Percentiles rank a stretch among this genome's conserved stretches.
These are phyloP conservation scores for Morpho achilles DNA, from an alignment of 2,888 invertebrate genomes.

Conservation along the genomic window DNA sequence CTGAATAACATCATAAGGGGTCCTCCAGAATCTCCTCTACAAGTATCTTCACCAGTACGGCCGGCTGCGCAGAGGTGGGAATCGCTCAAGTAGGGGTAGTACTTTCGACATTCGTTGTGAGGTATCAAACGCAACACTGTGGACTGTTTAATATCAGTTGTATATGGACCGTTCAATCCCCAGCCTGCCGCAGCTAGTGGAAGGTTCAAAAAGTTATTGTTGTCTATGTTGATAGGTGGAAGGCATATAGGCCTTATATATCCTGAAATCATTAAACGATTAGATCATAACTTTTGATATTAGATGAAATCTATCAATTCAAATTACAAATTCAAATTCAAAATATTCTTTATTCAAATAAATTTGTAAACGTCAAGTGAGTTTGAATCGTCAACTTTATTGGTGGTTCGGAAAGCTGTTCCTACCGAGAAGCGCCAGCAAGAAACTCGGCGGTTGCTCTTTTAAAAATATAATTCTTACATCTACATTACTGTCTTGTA, in stretches of 20 bases:
- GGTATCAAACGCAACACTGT: conserved; percentile 60
- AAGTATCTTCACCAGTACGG: conserved; percentile 61
- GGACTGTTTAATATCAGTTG: conserved; percentile 58
- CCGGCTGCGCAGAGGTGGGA: conserved; percentile 65
- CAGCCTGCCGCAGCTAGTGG: conserved; percentile 63
- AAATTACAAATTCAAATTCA: too few species aligned
- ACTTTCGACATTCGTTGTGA: conserved; percentile 47
- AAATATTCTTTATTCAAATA: too few species aligned
- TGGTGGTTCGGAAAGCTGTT: too few species aligned
- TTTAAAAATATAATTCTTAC: too few species aligned
- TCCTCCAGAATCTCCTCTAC: conserved; percentile 70
- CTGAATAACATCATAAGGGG: conserved; percentile 63
- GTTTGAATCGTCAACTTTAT: too few species aligned
- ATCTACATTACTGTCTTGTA: too few species aligned
- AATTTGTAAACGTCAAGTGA: too few species aligned
- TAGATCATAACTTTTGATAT: too few species aligned
- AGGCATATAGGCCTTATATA: conserved; percentile 67
- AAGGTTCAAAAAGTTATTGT: conserved; percentile 47
- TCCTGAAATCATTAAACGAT: conserved; percentile 41
- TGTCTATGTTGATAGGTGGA: conserved; percentile 57
- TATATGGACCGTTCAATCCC: conserved; percentile 58
- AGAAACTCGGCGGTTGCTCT: too few species aligned
- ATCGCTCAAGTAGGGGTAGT: conserved; percentile 49
- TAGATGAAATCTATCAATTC: too few species aligned
- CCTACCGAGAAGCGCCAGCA: too few species aligned